Conservation (phyloP, 1,140 invertebrate species). For the Acromyrmex heyeri region DNA sequence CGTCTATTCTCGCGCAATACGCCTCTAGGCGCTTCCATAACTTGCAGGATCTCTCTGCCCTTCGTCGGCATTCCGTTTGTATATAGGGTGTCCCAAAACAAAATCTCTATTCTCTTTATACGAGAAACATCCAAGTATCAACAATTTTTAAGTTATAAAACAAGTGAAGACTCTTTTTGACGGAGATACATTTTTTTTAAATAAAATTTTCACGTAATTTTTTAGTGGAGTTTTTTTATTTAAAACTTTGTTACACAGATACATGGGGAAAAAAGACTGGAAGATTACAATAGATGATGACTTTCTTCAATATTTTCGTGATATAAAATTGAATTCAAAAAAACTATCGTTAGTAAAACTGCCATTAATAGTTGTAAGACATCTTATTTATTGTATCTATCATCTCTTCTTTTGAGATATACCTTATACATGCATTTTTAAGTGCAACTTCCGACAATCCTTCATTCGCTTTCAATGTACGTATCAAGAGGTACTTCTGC, state of each 20-base stretch:
- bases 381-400: neutral
- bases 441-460: neutral
- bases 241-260: neutral
- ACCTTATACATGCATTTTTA: neutral
- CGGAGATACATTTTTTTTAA: neutral
- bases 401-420: neutral
- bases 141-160: neutral
- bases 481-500: constrained; percentile 27
- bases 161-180: neutral
- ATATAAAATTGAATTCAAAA: neutral
- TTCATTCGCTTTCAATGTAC: neutral
- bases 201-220: neutral
- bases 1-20: constrained; percentile 62
- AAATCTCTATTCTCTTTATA: neutral
- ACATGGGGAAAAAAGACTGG: neutral
- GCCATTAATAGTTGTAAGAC: neutral
- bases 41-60: constrained; percentile 46
- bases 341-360: no score
- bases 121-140: neutral
- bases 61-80: constrained; percentile 30
- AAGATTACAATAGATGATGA: neutral
- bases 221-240: neutral
- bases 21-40: constrained; percentile 72
- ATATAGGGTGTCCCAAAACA: constrained; percentile 5
- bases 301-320: neutral